phyloP scores from a whole-genome alignment of 2,888 invertebrate species.

The Epirrita christyi region DNA sequence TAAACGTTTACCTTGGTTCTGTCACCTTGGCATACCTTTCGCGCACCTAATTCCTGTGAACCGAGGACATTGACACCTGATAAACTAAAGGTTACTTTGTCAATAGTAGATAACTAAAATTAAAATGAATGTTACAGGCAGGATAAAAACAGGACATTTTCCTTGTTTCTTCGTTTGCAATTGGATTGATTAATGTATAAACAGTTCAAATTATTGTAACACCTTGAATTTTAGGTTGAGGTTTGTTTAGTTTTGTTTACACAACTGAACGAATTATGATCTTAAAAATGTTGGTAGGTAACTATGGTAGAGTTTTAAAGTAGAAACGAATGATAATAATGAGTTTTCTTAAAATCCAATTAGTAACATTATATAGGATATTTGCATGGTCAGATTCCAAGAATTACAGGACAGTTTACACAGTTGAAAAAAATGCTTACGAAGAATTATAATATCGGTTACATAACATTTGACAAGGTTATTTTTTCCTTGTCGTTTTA shows the following conservation, averaged over 20 bases:
- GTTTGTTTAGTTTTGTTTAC: conserved; percentile 13
- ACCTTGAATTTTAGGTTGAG: not conserved
- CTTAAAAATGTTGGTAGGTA: not conserved
- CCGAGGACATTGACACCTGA: conserved; percentile 68
- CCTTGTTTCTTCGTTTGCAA: not conserved
- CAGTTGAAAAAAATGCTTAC: conserved; percentile 45
- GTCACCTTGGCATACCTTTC: conserved; percentile 73
- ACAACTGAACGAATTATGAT: conserved; percentile 5
- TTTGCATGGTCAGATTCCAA: not conserved
- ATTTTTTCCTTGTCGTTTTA: conserved; percentile 77
- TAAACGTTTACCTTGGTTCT: conserved; percentile 51
- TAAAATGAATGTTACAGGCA: not conserved
- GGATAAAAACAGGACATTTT: conserved; percentile 1
- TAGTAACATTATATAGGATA: not conserved
- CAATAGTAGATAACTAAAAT: not conserved
- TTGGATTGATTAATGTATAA: not conserved
- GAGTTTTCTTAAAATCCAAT: no score
- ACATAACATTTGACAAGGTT: conserved; percentile 72
- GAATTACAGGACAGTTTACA: not conserved
- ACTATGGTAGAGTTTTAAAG: not conserved
- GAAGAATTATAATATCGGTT: conserved; percentile 48
- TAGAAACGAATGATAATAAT: no score
- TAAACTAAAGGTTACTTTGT: conserved; percentile 46
- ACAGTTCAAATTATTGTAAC: conserved; percentile 1
- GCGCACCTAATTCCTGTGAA: conserved; percentile 58